Evolutionary conservation across 2,113 vertebrate species (phyloP).

Genomic region (Boulengeromyrus knoepffleri): DNA sequence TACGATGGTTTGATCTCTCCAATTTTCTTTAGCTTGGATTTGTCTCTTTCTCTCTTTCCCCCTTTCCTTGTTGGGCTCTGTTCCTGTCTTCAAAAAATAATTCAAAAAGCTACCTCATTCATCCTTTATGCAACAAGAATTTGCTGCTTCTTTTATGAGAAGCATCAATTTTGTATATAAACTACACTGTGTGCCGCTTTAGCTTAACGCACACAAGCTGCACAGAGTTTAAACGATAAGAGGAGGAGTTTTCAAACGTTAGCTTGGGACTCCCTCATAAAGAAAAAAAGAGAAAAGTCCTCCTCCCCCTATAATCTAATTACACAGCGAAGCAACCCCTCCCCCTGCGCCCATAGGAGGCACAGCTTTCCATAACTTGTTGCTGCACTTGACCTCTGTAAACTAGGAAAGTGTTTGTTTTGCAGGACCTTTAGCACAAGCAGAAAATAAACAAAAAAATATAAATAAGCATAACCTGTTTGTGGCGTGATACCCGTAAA

Average conservation of each 20-base stretch:
- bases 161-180: not conserved
- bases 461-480: not conserved
- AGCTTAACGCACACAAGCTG: not conserved
- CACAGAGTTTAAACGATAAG: not conserved
- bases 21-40: conserved; percentile 48
- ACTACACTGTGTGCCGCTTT: not conserved
- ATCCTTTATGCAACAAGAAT: not conserved
- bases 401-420: not conserved
- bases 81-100: conserved; percentile 43
- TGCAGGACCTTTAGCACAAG: not conserved
- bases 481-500: not conserved
- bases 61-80: conserved; percentile 43
- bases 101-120: conserved; percentile 24
- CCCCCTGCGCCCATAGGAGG: not conserved
- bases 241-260: not conserved
- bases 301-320: not conserved
- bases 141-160: not conserved
- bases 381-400: not conserved
- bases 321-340: not conserved
- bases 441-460: not conserved
- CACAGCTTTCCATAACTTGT: not conserved
- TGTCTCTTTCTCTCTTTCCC: conserved; percentile 48
- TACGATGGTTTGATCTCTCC: conserved; percentile 44
- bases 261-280: not conserved
- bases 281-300: not conserved